These are phyloP conservation scores for Pterocles burchelli DNA, from an alignment of 2,113 vertebrate genomes.

Conservation along the genomic window DNA sequence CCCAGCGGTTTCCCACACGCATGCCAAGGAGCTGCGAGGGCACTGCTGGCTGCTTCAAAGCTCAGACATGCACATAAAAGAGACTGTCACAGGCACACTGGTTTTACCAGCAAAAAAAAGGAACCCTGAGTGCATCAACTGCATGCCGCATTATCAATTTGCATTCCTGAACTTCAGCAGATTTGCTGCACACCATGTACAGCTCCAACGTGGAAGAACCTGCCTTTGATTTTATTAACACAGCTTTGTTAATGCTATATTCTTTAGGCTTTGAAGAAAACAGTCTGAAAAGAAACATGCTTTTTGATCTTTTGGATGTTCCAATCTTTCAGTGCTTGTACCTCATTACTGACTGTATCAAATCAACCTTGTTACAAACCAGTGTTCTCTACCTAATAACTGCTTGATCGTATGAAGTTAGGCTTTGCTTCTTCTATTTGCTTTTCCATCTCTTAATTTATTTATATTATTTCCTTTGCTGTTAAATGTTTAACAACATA, in stretches of 20 bases:
- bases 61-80: background rate
- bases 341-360: slow-evolving; percentile 30
- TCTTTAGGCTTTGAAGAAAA: slow-evolving; percentile 13
- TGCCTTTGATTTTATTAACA: slow-evolving; percentile 41
- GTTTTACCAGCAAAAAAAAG: background rate
- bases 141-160: rapidly evolving
- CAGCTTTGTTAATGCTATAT: background rate
- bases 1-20: rapidly evolving
- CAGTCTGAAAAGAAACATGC: slow-evolving; percentile 10
- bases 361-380: background rate
- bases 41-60: rapidly evolving
- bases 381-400: slow-evolving; percentile 7
- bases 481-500: background rate
- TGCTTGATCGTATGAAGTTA: background rate
- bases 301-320: slow-evolving; percentile 50
- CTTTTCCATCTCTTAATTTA: background rate
- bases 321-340: background rate
- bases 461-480: slow-evolving; percentile 10
- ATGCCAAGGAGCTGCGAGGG: rapidly evolving
- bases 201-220: background rate
- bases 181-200: background rate
- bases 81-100: background rate
- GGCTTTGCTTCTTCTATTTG: background rate
- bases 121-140: background rate
- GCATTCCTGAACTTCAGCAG: background rate